Base-by-base conservation (phyloP, 1,140 invertebrate genomes). In the Eumaeus atala region DNA sequence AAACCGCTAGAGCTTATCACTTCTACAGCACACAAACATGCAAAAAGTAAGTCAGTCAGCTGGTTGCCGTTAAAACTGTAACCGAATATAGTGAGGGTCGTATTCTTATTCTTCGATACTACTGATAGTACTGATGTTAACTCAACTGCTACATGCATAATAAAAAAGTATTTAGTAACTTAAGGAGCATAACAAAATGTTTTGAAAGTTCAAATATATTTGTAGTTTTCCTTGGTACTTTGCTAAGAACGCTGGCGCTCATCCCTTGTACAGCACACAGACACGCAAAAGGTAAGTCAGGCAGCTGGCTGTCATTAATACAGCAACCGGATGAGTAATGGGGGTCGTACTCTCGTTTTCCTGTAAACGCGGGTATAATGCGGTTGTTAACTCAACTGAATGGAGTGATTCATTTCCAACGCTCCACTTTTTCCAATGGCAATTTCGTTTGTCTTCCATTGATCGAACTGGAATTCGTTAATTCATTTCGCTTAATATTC, bases 281-380 rank as follows among this genome's bases (percentile, higher is more conserved):
- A 42, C 55, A 58, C 58, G 50, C 50, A 63, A 64, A 73, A 79
- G 76, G 76, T 79, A 79, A 78, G 73, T 78, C 70, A 74, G 69
- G 65, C 74, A 77, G 71, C 71, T 70, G 69, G 58, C 59, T 66
- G 72, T 77, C 76, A 77, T 79, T 77, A 79, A 79, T 78, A 77
- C 64, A 66, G 55, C 38, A 50, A 44, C 65, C 17, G 64, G 59
- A 67, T 76, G 73, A 76, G 65, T 74, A 66, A 78, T 78, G 71
- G 72, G 56, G 58, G 55, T 53, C 56, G 49, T 33, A 54, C 49
- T 58, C 55, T 51, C 60, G 64, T 56, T 64, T 61, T 49, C 56
- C 62, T 66, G 65, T 74, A 74, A 77, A 74, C 71, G 71, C 48
- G 63, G 60, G 64, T 64, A 72, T 75, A 78, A 78, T 78, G 70